A percentile compares a stretch with the other conserved stretches of the same genome.
phyloP scores from a whole-genome alignment of 2,888 invertebrate species.

The Sympetrum striolatum region DNA sequence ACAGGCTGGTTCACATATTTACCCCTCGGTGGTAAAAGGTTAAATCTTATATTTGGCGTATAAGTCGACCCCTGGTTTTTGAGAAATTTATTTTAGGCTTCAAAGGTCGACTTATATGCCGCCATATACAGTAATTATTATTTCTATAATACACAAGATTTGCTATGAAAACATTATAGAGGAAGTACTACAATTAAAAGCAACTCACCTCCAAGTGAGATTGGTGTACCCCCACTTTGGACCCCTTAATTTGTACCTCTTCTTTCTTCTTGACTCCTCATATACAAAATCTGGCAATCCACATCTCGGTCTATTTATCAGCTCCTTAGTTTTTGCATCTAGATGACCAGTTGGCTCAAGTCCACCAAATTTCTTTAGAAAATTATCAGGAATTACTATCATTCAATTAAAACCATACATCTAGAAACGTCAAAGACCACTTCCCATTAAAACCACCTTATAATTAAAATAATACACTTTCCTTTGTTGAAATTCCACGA shows the following conservation, averaged over 20 bases:
- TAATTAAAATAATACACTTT: too few species aligned
- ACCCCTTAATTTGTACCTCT: constrained; percentile 84
- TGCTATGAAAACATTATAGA: not conserved
- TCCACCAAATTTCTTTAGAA: constrained; percentile 76
- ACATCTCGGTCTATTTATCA: constrained; percentile 82
- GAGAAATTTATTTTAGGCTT: too few species aligned
- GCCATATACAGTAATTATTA: too few species aligned
- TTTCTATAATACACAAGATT: not conserved
- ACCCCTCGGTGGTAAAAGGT: too few species aligned
- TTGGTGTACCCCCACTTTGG: constrained; percentile 87
- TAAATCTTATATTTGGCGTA: too few species aligned
- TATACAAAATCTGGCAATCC: constrained; percentile 76
- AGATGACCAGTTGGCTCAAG: constrained; percentile 85
- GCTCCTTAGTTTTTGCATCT: constrained; percentile 75
- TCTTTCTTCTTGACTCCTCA: constrained; percentile 61
- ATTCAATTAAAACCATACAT: too few species aligned
- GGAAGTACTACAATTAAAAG: not conserved
- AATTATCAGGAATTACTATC: not conserved
- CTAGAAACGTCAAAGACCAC: too few species aligned
- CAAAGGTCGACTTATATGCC: too few species aligned
- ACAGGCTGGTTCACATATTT: too few species aligned
- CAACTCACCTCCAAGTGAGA: constrained; percentile 91
- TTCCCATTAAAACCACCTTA: too few species aligned
- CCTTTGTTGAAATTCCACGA: too few species aligned
- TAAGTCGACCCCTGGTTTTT: too few species aligned